Percentiles rank a stretch among this genome's conserved stretches.
Evolutionary conservation across 2,888 invertebrate genomes (phyloP).

Genomic region (Hydropsyche betteni): DNA sequence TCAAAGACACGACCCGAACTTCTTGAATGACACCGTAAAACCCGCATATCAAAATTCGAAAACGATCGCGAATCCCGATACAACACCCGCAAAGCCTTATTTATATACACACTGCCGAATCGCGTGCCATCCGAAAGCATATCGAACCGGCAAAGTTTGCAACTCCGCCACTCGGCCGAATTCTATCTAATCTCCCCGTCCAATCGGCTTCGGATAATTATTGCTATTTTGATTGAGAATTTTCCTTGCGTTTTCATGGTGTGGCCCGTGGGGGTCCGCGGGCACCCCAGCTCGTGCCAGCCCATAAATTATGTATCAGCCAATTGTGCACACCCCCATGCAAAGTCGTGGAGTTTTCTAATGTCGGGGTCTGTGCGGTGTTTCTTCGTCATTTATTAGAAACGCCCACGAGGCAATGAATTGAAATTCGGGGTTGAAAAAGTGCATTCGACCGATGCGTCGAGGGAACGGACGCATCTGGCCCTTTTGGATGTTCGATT

Average conservation of each 20-base stretch:
- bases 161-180: background rate
- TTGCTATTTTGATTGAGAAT: conserved; percentile 52
- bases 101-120: too few relatives aligned
- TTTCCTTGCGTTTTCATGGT: conserved; percentile 46
- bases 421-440: conserved; percentile 41
- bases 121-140: too few relatives aligned
- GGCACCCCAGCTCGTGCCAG: conserved; percentile 38
- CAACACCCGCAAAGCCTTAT: too few relatives aligned
- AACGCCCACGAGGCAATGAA: conserved; percentile 51
- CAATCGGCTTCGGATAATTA: conserved; percentile 52
- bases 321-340: conserved; percentile 33
- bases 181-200: conserved; percentile 45
- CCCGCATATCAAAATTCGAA: too few relatives aligned
- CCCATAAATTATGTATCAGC: conserved; percentile 50
- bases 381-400: conserved; percentile 50
- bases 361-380: conserved; percentile 25
- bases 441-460: conserved; percentile 25
- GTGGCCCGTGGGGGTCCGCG: conserved; percentile 43
- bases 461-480: background rate
- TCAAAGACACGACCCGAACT: too few relatives aligned
- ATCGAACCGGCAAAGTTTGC: conserved; percentile 14
- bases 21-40: too few relatives aligned
- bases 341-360: background rate
- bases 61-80: too few relatives aligned
- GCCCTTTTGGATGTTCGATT: too few relatives aligned